Conservation (phyloP, 2,888 invertebrate species). For the Salticus scenicus region DNA sequence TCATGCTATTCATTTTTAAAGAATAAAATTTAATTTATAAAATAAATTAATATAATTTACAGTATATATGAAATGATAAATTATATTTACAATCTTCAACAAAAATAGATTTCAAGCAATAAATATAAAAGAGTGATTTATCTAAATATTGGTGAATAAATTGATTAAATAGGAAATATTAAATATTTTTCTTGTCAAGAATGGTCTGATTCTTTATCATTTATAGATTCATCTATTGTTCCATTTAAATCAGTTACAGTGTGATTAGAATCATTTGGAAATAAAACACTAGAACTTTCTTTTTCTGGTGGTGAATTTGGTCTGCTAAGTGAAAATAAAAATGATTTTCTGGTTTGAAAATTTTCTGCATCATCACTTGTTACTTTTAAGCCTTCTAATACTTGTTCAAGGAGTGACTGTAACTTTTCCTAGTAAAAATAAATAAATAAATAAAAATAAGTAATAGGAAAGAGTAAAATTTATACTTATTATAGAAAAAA, state of each 20-base stretch:
- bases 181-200: not conserved
- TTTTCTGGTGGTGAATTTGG: constrained; percentile 43
- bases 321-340: constrained; percentile 20
- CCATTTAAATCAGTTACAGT: not conserved
- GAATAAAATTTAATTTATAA: too few species aligned
- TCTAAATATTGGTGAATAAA: not conserved
- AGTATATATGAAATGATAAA: too few species aligned
- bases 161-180: not conserved
- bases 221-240: not conserved
- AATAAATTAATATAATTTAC: too few species aligned
- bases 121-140: not conserved
- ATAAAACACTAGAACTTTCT: constrained; percentile 21
- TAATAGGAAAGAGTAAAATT: too few species aligned
- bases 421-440: constrained; percentile 58
- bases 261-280: not conserved
- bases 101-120: not conserved
- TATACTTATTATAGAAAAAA: too few species aligned
- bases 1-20: too few species aligned
- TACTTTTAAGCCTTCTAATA: constrained; percentile 49
- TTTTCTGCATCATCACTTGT: constrained; percentile 41
- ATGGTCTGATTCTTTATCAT: not conserved
- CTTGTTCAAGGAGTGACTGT: constrained; percentile 47
- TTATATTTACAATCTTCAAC: too few species aligned
- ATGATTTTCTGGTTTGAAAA: constrained; percentile 1
- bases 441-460: too few species aligned